Conservation (phyloP, 2,113 vertebrate species). For the Ammodramus savannarum region DNA sequence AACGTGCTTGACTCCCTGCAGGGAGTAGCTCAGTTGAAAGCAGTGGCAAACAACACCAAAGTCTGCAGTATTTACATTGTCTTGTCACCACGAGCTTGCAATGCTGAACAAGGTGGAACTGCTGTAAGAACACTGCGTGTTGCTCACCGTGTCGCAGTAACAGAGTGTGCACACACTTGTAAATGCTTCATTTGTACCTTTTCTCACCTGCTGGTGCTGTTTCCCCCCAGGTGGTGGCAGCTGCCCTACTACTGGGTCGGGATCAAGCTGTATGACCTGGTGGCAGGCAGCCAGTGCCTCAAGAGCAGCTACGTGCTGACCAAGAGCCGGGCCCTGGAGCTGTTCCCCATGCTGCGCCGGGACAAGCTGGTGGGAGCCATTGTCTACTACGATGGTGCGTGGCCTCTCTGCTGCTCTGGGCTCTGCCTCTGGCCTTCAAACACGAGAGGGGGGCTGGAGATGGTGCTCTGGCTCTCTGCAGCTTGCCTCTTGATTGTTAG, state of each 20-base stretch:
- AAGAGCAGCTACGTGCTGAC: slow-evolving; percentile 94
- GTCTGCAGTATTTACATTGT: not conserved
- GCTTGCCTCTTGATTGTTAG: not conserved
- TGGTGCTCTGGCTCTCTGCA: fast-evolving
- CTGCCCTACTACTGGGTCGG: slow-evolving; percentile 96
- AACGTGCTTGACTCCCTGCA: not conserved
- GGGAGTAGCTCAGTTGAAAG: not conserved
- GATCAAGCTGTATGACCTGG: slow-evolving; percentile 95
- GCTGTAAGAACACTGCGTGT: fast-evolving
- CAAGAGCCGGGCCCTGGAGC: slow-evolving; percentile 89
- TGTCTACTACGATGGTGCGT: slow-evolving; percentile 96
- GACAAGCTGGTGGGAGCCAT: slow-evolving; percentile 93
- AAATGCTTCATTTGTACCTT: fast-evolving
- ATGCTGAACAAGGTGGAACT: fast-evolving
- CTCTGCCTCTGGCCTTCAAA: fast-evolving
- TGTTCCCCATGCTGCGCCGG: slow-evolving; percentile 94
- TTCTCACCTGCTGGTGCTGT: fast-evolving
- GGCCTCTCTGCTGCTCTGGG: not conserved
- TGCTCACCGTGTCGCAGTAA: fast-evolving
- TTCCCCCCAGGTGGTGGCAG: slow-evolving; percentile 91
- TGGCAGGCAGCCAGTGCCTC: slow-evolving; percentile 90
- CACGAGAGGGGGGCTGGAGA: fast-evolving
- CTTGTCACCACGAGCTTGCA: fast-evolving
- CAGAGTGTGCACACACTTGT: fast-evolving
- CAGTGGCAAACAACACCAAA: fast-evolving